Conservation (phyloP, 1,140 invertebrate species). For the Drosophila rufa region DNA sequence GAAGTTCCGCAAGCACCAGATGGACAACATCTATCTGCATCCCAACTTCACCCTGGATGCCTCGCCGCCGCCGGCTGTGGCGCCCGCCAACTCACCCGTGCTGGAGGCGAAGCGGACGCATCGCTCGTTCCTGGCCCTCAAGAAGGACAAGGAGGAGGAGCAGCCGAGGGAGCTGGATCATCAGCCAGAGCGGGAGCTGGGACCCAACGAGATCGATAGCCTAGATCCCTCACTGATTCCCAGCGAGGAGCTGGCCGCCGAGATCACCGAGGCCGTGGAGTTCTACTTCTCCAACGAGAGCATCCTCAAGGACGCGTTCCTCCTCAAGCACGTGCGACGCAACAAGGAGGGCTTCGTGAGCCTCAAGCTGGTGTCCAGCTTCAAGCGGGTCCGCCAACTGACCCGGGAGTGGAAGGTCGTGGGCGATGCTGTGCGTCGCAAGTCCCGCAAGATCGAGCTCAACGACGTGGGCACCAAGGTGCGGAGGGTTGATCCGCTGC, state of each 20-base stretch:
- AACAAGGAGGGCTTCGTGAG: slow-evolving; percentile 98
- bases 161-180: slow-evolving; percentile 13
- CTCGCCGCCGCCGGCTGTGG: slow-evolving; percentile 70
- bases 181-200: slow-evolving; percentile 2
- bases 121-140: slow-evolving; percentile 74
- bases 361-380: slow-evolving; percentile 96
- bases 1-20: slow-evolving; percentile 75
- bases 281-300: slow-evolving; percentile 98
- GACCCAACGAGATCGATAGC: slow-evolving; percentile 71
- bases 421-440: slow-evolving; percentile 91
- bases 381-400: slow-evolving; percentile 96
- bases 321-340: slow-evolving; percentile 96
- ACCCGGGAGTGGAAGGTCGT: slow-evolving; percentile 97
- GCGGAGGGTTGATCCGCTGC: slow-evolving; percentile 93
- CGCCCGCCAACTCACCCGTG: slow-evolving; percentile 64
- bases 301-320: slow-evolving; percentile 97
- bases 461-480: slow-evolving; percentile 96
- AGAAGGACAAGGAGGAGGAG: slow-evolving; percentile 59
- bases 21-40: slow-evolving; percentile 83
- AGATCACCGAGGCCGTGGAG: slow-evolving; percentile 94
- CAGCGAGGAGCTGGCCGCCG: slow-evolving; percentile 90
- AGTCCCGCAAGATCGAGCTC: slow-evolving; percentile 93
- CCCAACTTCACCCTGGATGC: slow-evolving; percentile 73
- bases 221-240: slow-evolving; percentile 85
- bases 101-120: slow-evolving; percentile 64